These are phyloP conservation scores for Pteropus alecto DNA, from an alignment of 2,113 vertebrate genomes.

Conservation along the genomic window DNA sequence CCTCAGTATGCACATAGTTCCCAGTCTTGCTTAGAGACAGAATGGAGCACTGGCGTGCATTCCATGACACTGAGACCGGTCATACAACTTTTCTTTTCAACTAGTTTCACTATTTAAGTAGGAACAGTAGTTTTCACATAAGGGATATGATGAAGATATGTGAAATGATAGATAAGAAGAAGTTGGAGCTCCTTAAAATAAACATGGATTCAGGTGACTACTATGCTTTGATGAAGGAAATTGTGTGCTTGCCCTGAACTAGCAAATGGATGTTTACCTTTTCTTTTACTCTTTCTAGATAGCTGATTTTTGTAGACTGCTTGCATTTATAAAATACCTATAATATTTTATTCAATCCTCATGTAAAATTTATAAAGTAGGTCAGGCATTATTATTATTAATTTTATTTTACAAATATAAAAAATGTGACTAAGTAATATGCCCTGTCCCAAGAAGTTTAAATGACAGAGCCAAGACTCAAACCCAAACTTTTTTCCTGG, in stretches of 20 bases:
- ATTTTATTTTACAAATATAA: background rate
- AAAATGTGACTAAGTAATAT: background rate
- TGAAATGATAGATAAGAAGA: background rate
- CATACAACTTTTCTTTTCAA: background rate
- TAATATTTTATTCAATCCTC: background rate
- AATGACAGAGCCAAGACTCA: background rate
- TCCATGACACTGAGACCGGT: background rate
- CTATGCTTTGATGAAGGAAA: background rate
- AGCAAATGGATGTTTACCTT: background rate
- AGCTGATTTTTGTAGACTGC: background rate
- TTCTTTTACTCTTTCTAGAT: background rate
- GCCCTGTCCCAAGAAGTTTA: background rate
- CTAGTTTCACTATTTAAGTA: background rate
- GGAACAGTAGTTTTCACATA: background rate
- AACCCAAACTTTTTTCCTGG: background rate
- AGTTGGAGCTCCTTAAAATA: background rate
- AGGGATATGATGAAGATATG: background rate
- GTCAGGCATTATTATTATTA: background rate
- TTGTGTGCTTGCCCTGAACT: background rate
- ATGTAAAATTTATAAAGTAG: background rate
- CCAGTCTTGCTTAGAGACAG: background rate
- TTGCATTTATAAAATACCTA: background rate
- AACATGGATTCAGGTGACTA: background rate
- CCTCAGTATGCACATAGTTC: background rate
- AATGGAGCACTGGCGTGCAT: background rate